phyloP scores from a whole-genome alignment of 2,888 invertebrate genomes.

The Salpingus planirostris region DNA sequence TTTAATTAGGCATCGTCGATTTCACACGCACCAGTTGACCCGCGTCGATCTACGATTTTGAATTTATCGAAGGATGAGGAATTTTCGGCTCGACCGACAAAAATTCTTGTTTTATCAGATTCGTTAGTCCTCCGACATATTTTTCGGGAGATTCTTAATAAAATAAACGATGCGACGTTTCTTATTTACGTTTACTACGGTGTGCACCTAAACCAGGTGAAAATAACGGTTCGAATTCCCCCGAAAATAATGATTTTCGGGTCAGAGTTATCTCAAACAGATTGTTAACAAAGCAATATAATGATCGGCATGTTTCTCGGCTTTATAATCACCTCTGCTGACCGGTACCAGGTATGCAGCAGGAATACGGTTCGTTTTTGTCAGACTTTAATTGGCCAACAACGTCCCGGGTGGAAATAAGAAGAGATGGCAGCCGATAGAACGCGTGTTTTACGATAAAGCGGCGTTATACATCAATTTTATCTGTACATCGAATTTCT shows the following conservation, averaged over 20 bases:
- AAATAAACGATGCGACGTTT: slow-evolving; percentile 5
- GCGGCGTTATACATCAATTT: slow-evolving; percentile 15
- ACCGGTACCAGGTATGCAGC: slow-evolving; percentile 13
- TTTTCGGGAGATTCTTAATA: slow-evolving; percentile 6
- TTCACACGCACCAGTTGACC: too few species aligned
- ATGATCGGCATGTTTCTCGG: slow-evolving; percentile 19
- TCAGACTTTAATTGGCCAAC: slow-evolving; percentile 19
- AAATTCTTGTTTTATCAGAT: too few species aligned
- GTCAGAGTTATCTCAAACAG: slow-evolving; percentile 12
- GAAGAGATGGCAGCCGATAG: slow-evolving; percentile 13
- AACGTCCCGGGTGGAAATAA: slow-evolving; percentile 9
- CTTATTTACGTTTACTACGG: slow-evolving; percentile 10
- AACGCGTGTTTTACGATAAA: slow-evolving; percentile 13
- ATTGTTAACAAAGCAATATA: slow-evolving; percentile 20
- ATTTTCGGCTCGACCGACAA: too few species aligned
- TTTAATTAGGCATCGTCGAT: slow-evolving; percentile 9
- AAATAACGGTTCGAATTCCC: slow-evolving; percentile 9
- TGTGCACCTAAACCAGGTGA: slow-evolving; percentile 11
- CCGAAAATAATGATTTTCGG: slow-evolving; percentile 10
- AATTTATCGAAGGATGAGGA: too few species aligned
- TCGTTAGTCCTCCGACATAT: too few species aligned
- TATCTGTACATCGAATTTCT: slow-evolving; percentile 11
- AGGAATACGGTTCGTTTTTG: slow-evolving; percentile 16
- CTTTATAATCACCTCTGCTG: slow-evolving; percentile 13
- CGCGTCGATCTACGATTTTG: too few species aligned